Conservation (phyloP, 2,113 vertebrate genomes). For the Laticauda laticaudata region DNA sequence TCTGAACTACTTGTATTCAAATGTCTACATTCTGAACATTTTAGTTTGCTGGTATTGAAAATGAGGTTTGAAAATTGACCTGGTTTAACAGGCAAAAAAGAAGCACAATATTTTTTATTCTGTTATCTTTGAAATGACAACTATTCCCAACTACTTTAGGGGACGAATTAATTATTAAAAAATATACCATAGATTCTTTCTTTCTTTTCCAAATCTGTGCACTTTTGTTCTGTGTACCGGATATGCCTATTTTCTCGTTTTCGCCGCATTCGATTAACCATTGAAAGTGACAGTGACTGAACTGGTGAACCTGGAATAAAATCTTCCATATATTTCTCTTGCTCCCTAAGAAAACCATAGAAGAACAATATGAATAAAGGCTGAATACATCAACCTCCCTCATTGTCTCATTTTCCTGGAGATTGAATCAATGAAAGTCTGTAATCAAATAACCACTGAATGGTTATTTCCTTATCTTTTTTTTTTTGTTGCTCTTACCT, state of each 20-base stretch:
- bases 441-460: neutral
- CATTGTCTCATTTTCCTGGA: neutral
- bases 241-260: slow-evolving; percentile 75
- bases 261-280: slow-evolving; percentile 80
- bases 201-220: slow-evolving; percentile 47
- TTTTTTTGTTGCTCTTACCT: neutral
- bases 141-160: neutral
- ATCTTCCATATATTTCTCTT: slow-evolving; percentile 68
- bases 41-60: neutral
- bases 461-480: neutral
- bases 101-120: neutral
- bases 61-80: neutral
- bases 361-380: slow-evolving; percentile 19
- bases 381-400: neutral
- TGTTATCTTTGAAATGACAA: neutral
- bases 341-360: slow-evolving; percentile 59
- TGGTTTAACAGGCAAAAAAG: neutral
- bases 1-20: neutral
- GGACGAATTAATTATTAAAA: neutral
- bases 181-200: slow-evolving; percentile 58
- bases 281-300: slow-evolving; percentile 73
- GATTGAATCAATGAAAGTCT: neutral
- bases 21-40: neutral
- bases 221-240: slow-evolving; percentile 77
- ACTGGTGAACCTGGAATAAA: slow-evolving; percentile 89